A percentile compares a stretch with the other conserved stretches of the same genome.
These are phyloP conservation scores for Falco cherrug DNA, from an alignment of 2,797 vertebrate species.

Conservation along the genomic window DNA sequence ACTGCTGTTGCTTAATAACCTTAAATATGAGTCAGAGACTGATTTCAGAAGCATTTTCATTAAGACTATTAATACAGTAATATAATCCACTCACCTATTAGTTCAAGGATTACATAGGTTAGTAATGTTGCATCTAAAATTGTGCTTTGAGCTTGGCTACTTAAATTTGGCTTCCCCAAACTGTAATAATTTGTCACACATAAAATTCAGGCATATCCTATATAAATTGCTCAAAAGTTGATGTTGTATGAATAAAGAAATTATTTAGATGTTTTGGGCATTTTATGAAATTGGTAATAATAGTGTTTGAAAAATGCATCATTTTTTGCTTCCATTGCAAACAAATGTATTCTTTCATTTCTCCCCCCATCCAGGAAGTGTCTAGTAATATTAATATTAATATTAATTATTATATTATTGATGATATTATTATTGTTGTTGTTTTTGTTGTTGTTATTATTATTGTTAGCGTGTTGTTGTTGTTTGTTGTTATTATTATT, in stretches of 20 bases:
- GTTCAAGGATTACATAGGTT: background rate
- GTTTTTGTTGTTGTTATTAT: too few species aligned
- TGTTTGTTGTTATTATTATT: background rate
- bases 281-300: background rate
- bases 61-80: background rate
- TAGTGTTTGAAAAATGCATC: background rate
- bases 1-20: background rate
- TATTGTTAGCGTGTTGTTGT: too few species aligned
- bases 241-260: background rate
- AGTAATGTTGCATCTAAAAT: background rate
- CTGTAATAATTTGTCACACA: background rate
- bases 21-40: background rate
- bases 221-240: background rate
- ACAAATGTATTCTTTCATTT: background rate
- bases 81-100: background rate
- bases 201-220: background rate
- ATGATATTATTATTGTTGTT: too few species aligned
- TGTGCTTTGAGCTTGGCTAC: background rate
- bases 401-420: background rate
- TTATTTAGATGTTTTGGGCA: background rate
- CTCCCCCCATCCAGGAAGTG: background rate
- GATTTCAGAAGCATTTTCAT: background rate
- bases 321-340: background rate
- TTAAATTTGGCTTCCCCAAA: background rate
- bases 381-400: background rate